Conservation (phyloP, 2,888 invertebrate genomes). For the Polydrusus tereticollis region DNA sequence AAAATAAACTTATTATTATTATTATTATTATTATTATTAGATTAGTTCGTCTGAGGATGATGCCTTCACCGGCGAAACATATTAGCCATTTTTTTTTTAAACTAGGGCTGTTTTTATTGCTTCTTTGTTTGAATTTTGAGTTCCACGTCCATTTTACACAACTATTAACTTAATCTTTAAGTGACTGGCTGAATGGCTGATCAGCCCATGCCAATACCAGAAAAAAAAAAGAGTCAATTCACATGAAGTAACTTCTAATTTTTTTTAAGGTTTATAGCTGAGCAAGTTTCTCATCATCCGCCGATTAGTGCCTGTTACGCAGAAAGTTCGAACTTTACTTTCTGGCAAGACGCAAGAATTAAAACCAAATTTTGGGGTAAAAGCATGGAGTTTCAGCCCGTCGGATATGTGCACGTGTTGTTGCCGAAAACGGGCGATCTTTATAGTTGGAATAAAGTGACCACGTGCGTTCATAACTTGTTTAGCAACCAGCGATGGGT, state of each 20-base stretch:
- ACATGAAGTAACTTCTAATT: not conserved
- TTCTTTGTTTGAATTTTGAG: no score
- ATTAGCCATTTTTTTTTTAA: no score
- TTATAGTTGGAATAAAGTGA: conserved; percentile 85
- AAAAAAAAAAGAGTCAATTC: no score
- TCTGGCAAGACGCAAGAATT: conserved; percentile 87
- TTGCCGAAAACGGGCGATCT: conserved; percentile 76
- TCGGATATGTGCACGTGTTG: conserved; percentile 77
- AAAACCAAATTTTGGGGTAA: conserved; percentile 93
- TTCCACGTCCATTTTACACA: no score
- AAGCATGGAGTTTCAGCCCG: conserved; percentile 90
- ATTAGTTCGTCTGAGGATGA: no score
- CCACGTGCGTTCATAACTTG: conserved; percentile 88
- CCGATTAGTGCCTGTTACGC: conserved; percentile 87
- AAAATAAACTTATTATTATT: no score
- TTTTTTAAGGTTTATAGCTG: conserved; percentile 73
- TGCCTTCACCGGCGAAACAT: no score
- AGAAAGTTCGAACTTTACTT: conserved; percentile 80
- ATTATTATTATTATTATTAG: no score
- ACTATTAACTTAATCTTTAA: no score
- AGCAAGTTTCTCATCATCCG: conserved; percentile 90
- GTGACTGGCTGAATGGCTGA: no score
- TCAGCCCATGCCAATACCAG: no score
- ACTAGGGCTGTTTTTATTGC: no score
- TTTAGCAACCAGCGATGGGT: conserved; percentile 89